These are phyloP conservation scores for Nannospalax galili DNA, from an alignment of 2,113 vertebrate species.

Conservation along the genomic window DNA sequence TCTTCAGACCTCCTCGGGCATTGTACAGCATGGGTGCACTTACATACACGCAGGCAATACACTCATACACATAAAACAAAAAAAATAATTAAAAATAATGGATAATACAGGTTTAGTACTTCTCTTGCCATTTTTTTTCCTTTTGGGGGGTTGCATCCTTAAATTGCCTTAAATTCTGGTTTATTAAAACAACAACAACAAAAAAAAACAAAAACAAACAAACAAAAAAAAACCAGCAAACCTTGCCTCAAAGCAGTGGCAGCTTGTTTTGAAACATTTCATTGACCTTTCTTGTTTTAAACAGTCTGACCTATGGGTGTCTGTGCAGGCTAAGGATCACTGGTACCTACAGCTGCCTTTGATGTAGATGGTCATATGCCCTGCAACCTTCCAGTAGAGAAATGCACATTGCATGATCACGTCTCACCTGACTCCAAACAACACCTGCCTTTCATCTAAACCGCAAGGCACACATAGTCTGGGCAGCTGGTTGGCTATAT, in stretches of 20 bases:
- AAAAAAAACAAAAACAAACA: too few relatives aligned
- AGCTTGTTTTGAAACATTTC: constrained; percentile 24
- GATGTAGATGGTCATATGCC: neutral
- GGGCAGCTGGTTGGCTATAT: neutral
- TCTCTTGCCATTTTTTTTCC: neutral
- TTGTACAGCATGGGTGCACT: too few relatives aligned
- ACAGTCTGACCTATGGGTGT: neutral
- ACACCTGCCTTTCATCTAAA: constrained; percentile 58
- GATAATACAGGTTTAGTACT: too few relatives aligned
- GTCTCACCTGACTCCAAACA: constrained; percentile 4
- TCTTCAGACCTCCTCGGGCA: too few relatives aligned
- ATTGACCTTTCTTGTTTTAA: constrained; percentile 21
- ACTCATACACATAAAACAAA: too few relatives aligned
- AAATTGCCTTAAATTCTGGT: constrained; percentile 13
- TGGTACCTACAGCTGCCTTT: neutral
- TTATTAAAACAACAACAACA: too few relatives aligned
- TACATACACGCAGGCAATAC: too few relatives aligned
- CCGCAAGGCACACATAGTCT: neutral
- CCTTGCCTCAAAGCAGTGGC: too few relatives aligned
- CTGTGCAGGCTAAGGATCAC: neutral
- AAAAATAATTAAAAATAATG: too few relatives aligned
- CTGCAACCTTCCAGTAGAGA: neutral
- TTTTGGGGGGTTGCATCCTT: neutral
- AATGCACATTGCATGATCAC: constrained; percentile 25
- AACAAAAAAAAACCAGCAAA: neutral